These are phyloP conservation scores for Metopolophium dirhodum DNA, from an alignment of 1,140 invertebrate genomes.

Conservation along the genomic window DNA sequence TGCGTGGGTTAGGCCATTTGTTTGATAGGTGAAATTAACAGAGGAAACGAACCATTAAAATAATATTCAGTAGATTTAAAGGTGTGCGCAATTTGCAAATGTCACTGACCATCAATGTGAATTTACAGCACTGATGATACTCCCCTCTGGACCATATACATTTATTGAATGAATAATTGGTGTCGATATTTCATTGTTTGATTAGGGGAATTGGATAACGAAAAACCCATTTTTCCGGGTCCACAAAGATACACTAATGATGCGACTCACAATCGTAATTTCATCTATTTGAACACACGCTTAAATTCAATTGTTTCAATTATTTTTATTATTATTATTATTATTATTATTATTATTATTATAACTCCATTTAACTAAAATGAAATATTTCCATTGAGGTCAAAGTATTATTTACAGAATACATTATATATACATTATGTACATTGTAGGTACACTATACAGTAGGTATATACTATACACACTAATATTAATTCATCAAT, in stretches of 20 bases:
- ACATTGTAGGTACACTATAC: not conserved
- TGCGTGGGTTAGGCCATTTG: not conserved
- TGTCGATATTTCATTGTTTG: constrained; percentile 27
- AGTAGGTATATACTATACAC: not conserved
- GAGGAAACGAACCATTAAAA: constrained; percentile 30
- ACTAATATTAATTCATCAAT: not conserved
- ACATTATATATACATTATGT: not conserved
- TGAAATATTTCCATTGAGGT: not conserved
- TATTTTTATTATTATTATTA: not conserved
- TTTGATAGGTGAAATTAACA: not conserved
- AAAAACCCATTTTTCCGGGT: constrained; percentile 2
- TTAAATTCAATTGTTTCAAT: not conserved
- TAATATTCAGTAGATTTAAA: constrained; percentile 18
- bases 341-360: not conserved
- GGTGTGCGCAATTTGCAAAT: constrained; percentile 27
- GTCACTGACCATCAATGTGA: not conserved
- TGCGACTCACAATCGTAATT: constrained; percentile 12
- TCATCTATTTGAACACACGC: not conserved
- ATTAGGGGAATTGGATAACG: not conserved
- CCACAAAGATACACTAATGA: constrained; percentile 25
- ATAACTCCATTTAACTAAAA: not conserved
- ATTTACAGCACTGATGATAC: not conserved
- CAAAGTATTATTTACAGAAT: not conserved
- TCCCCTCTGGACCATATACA: not conserved
- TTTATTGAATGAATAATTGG: constrained; percentile 30